These are phyloP conservation scores for Augiades crinisus DNA, from an alignment of 2,888 invertebrate genomes.

Conservation along the genomic window DNA sequence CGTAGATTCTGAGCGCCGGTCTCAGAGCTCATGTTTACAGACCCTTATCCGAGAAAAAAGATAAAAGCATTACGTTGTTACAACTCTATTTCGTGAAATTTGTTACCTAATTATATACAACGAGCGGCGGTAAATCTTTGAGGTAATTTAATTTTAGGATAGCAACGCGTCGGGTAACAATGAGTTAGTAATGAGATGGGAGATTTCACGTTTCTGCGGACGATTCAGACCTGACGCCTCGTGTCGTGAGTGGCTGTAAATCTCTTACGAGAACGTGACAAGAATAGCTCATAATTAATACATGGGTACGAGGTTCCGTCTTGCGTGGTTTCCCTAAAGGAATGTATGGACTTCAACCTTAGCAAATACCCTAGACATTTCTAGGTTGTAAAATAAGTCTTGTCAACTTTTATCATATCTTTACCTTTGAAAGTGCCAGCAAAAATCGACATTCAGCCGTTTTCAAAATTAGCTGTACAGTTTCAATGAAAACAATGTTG, in stretches of 20 bases:
- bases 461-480: no score
- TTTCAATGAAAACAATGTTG: no score
- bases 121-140: slow-evolving; percentile 39
- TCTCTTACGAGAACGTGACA: not conserved
- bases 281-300: no score
- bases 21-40: slow-evolving; percentile 27
- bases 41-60: slow-evolving; percentile 31
- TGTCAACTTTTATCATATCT: no score
- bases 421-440: no score
- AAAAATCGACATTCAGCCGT: no score
- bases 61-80: slow-evolving; percentile 39
- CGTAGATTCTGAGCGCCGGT: slow-evolving; percentile 2
- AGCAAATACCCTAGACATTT: no score
- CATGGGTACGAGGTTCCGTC: no score
- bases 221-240: not conserved
- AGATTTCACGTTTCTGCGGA: not conserved
- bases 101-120: slow-evolving; percentile 43
- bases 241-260: no score
- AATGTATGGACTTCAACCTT: no score
- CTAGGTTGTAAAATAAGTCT: no score
- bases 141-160: slow-evolving; percentile 43
- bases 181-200: slow-evolving; percentile 12
- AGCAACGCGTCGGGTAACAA: slow-evolving; percentile 22
- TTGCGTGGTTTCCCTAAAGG: no score
- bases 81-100: slow-evolving; percentile 37